Evolutionary conservation across 2,888 invertebrate genomes (phyloP), one percentile per base, ranked within the genome.

Genomic region (Dynastes hyllus): DNA sequence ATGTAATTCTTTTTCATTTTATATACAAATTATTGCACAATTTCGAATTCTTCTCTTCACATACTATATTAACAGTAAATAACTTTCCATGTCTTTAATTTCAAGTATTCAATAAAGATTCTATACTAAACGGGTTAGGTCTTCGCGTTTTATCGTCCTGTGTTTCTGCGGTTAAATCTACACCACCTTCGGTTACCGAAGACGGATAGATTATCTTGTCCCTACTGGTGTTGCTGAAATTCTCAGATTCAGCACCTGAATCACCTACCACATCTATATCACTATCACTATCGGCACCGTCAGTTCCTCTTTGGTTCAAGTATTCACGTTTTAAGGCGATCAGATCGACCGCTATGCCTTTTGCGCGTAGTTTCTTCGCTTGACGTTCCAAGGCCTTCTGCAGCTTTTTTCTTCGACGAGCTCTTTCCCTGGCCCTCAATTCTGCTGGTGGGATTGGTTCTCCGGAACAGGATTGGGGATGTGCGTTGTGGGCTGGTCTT

Each of bases 401-500:
- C 87, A 97, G 91, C 90, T 98, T 97, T 92, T 96, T 96, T 90
- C 96, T 93, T 89, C 96, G 93, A 89, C 96, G 93, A 87, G 96
- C 96, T 88, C 95, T 93, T 90, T 97, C 96, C 87, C 96, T 94
- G 66, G 96, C 94, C 81, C 95, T 91, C 53, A 96, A 91, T 90
- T 96, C 96, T 86, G 95, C 97, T 11, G 96, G 96, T 45, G 98
- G 97, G 86, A 98, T 98, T 22, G 98, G 98, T 86, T 98, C 98
- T 6, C 98, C 98, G 83, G 96, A 97, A 90, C 98, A 98, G 77
- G 98, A 97, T 89, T 98, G 98, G 0, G 98, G 98, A 88, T 98
- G 98, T 4, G 98, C 98, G 90, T 98, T 98, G 91, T 98, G 98
- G 5, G 98, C 98, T 63, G 98, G 98, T 89, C 99, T 94, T 0